Base-by-base conservation (phyloP, 2,888 invertebrate species). In the Trissolcus japonicus region DNA sequence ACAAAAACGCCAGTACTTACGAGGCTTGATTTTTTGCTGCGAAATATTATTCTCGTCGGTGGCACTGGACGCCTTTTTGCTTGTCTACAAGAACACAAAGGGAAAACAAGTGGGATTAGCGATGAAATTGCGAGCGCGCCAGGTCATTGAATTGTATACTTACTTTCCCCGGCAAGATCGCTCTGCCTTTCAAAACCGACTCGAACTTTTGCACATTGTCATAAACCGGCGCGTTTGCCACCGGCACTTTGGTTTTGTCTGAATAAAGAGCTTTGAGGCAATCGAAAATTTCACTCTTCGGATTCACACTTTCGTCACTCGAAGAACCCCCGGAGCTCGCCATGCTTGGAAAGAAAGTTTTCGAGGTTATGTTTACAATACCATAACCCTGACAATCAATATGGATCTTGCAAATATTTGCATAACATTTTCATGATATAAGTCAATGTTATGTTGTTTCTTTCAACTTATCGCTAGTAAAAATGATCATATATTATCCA, bases 121-220 rank as follows among this genome's bases (percentile, higher is more conserved):
- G 43, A 67, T 55, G 59, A 67, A 71, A 67, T 57, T 57, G 35
- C 55, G 46, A 66, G 25, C 53, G 62, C 51, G 21, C 50, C 55
- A 21, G 68, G 68, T 68, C 65, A 69, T 51, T 68, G 62, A 54
- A 75, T 60, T 40, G 16, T 40, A n/a, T n/a, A 83, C 84, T 66
- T 79, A 84, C 87, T 57, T 82, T 83, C 6, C 3, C 66, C 54
- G 67, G 55, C 60, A 35, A 21, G 46, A 86, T 40, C 88, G 87
- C 83, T 0, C 87, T 76, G 80, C 86, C 89, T 19, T 87, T 89
- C 0, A 90, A 16, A 4, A 80, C 83, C 4, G 90, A 88, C 73
- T 92, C 91, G 83, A 92, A 95, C 82, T 92, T 93, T 1, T 91
- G 90, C 63, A 95, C 78, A 86, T 95, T 95, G 86, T 95, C 95